Conservation (phyloP, 2,888 invertebrate species). For the Pammene aurita region DNA sequence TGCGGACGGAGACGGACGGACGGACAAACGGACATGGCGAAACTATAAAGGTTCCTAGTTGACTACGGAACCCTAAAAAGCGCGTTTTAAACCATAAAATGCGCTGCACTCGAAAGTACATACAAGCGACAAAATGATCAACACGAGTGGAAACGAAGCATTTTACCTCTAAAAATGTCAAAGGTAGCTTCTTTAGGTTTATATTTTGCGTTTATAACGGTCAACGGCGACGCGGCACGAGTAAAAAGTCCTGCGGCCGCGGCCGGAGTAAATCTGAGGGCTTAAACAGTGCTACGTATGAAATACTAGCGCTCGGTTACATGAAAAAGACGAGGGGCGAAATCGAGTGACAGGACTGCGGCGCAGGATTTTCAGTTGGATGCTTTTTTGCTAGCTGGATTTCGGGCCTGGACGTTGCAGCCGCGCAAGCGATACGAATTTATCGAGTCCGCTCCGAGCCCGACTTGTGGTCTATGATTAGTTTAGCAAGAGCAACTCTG, state of each 20-base stretch:
- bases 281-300: conserved; percentile 83
- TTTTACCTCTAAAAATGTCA: conserved; percentile 80
- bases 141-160: conserved; percentile 71
- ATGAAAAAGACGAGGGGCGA: conserved; percentile 82
- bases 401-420: conserved; percentile 71
- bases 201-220: conserved; percentile 83
- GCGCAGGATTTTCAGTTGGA: conserved; percentile 76
- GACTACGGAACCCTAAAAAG: too few species aligned
- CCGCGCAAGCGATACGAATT: conserved; percentile 71
- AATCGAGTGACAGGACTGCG: conserved; percentile 81
- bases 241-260: conserved; percentile 75
- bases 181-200: conserved; percentile 81
- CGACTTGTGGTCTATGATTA: conserved; percentile 73
- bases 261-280: conserved; percentile 82
- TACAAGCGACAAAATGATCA: conserved; percentile 66
- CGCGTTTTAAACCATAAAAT: conserved; percentile 50
- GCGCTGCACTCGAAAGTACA: conserved; percentile 56
- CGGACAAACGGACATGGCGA: too few species aligned
- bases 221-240: conserved; percentile 74
- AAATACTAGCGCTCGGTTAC: conserved; percentile 82
- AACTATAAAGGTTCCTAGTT: too few species aligned
- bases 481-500: conserved; percentile 62
- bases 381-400: conserved; percentile 77
- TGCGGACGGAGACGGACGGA: too few species aligned
- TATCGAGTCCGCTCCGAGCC: conserved; percentile 65